phyloP scores from a whole-genome alignment of 2,888 invertebrate genomes.

The Hetaerina titia region DNA sequence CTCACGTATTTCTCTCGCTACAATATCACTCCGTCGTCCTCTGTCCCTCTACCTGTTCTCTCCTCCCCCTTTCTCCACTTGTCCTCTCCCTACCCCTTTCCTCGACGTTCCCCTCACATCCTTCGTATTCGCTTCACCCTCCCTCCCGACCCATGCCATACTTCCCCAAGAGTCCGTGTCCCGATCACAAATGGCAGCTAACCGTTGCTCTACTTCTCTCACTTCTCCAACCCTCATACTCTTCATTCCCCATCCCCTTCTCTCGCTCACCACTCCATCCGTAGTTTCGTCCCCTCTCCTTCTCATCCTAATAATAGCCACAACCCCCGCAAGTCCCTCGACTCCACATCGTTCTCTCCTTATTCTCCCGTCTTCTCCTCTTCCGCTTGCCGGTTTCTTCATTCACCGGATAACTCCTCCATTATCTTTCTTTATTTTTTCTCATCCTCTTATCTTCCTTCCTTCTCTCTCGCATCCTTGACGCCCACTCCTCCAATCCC shows the following conservation, averaged over 20 bases:
- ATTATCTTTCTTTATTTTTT: too few relatives aligned
- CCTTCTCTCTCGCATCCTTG: too few relatives aligned
- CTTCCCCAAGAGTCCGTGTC: background rate
- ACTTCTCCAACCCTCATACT: background rate
- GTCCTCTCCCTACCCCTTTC: too few relatives aligned
- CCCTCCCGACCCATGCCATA: too few relatives aligned
- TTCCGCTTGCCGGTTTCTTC: too few relatives aligned
- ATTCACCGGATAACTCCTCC: too few relatives aligned
- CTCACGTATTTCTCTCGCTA: background rate
- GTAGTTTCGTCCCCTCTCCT: background rate
- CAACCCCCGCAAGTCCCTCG: background rate
- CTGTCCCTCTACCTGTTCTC: background rate
- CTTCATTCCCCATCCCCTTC: background rate
- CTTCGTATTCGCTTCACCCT: too few relatives aligned
- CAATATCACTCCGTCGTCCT: background rate
- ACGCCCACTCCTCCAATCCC: too few relatives aligned
- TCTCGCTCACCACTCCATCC: background rate
- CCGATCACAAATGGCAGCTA: constrained; percentile 16
- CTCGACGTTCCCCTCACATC: too few relatives aligned
- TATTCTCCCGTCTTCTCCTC: background rate
- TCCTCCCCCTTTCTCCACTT: background rate
- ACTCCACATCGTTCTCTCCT: background rate
- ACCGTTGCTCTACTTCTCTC: constrained; percentile 11
- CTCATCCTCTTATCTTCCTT: too few relatives aligned
- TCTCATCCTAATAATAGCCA: background rate